phyloP scores from a whole-genome alignment of 2,113 vertebrate species.

The Pongo abelii region DNA sequence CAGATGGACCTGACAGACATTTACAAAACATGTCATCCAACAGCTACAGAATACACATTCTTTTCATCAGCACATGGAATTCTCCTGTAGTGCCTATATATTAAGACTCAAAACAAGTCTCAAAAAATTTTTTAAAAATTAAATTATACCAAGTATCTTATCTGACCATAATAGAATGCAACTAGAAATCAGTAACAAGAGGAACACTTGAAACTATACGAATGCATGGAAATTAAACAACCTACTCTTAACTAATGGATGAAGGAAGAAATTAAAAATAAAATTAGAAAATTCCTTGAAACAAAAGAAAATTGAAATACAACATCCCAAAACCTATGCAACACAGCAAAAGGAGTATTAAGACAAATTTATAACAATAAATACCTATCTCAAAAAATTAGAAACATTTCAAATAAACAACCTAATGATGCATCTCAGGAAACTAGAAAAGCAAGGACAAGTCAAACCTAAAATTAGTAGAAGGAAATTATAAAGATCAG shows the following conservation, averaged over 20 bases:
- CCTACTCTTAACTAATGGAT: not conserved
- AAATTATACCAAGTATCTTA: not conserved
- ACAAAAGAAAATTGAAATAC: not conserved
- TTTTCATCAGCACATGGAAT: not conserved
- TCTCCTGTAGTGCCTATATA: not conserved
- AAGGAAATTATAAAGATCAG: not conserved
- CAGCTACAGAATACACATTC: not conserved
- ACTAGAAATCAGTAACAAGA: not conserved
- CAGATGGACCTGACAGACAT: not conserved
- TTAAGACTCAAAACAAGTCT: not conserved
- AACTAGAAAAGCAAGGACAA: not conserved
- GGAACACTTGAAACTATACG: not conserved
- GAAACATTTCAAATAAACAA: not conserved
- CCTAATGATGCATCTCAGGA: not conserved
- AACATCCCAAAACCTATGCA: not conserved
- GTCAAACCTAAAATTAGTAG: not conserved
- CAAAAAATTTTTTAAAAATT: not conserved
- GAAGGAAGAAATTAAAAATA: not conserved
- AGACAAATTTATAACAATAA: not conserved
- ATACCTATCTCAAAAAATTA: not conserved
- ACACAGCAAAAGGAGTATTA: not conserved
- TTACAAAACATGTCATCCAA: not conserved
- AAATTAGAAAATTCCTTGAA: not conserved
- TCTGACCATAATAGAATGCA: not conserved
- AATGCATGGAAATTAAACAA: not conserved